Percentiles rank a stretch among this genome's conserved stretches.
These are phyloP conservation scores for Pelodiscus sinensis DNA, from an alignment of 2,113 vertebrate genomes.

Conservation along the genomic window DNA sequence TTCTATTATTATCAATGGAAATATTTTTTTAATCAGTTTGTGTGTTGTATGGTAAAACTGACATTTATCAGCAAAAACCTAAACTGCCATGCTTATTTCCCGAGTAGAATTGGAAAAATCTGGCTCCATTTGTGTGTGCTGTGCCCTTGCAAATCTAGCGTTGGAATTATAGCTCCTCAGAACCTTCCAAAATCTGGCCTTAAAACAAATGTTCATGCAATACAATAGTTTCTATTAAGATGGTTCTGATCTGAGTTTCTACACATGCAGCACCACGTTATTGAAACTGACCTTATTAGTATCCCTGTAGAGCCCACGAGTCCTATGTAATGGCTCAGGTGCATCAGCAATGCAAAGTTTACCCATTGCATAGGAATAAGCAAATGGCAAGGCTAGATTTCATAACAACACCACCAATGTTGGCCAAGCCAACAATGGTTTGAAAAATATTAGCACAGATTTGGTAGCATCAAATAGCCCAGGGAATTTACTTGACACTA, in stretches of 20 bases:
- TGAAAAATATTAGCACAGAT: not conserved
- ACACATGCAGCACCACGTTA: not conserved
- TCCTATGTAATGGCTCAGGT: not conserved
- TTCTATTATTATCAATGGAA: not conserved
- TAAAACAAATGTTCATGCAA: not conserved
- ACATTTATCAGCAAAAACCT: not conserved
- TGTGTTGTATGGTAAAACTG: not conserved
- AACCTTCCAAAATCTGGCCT: not conserved
- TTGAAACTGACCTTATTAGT: not conserved
- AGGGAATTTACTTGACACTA: not conserved
- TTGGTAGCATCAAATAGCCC: not conserved
- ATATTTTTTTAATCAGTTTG: not conserved
- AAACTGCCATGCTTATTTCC: not conserved
- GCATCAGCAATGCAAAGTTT: not conserved
- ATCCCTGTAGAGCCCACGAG: not conserved
- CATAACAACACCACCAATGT: not conserved
- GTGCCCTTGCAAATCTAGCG: rapidly evolving
- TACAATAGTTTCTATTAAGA: not conserved
- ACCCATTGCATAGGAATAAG: not conserved
- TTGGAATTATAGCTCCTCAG: not conserved
- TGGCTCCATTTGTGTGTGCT: not conserved
- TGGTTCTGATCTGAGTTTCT: not conserved
- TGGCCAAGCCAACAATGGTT: not conserved
- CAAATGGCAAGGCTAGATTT: not conserved
- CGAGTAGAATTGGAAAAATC: not conserved